Percentiles rank a stretch among this genome's conserved stretches.
Evolutionary conservation across 2,888 invertebrate species (phyloP).

Genomic region (Zaprionus bogoriensis): DNA sequence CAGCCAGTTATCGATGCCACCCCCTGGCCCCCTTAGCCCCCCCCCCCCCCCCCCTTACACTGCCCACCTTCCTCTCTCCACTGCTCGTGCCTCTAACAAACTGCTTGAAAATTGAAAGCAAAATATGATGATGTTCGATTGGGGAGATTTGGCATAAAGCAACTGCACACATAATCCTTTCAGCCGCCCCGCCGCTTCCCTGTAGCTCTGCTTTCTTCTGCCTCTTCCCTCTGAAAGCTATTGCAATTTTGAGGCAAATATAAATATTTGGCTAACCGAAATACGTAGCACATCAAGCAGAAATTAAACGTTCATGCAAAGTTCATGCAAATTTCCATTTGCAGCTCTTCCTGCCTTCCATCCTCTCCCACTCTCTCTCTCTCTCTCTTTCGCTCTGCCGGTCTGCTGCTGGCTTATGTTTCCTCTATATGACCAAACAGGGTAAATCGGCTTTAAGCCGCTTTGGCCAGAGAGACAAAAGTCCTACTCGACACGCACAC

Average conservation of each 20-base stretch:
- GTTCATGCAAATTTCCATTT: slow-evolving; percentile 37
- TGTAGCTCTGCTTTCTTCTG: background rate
- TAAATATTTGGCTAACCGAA: slow-evolving; percentile 48
- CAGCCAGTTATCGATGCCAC: slow-evolving; percentile 45
- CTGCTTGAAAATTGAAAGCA: slow-evolving; percentile 58
- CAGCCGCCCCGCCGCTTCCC: background rate
- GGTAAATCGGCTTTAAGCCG: background rate
- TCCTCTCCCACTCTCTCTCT: background rate
- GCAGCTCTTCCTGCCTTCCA: background rate
- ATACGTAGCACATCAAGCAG: slow-evolving; percentile 32
- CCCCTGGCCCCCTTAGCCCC: background rate
- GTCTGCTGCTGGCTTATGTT: background rate
- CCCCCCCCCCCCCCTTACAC: background rate
- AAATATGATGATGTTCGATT: slow-evolving; percentile 70
- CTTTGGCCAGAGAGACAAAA: background rate
- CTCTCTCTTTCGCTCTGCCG: background rate
- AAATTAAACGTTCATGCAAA: slow-evolving; percentile 49
- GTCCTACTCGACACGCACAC: background rate
- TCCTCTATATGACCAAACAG: background rate
- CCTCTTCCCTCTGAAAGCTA: slow-evolving; percentile 2
- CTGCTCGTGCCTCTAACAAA: slow-evolving; percentile 37
- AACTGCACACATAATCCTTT: slow-evolving; percentile 10
- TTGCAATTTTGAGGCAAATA: slow-evolving; percentile 38
- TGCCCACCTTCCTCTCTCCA: background rate
- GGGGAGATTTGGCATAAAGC: slow-evolving; percentile 43